Base-by-base conservation (phyloP, 2,113 vertebrate species). In the Theropithecus gelada region DNA sequence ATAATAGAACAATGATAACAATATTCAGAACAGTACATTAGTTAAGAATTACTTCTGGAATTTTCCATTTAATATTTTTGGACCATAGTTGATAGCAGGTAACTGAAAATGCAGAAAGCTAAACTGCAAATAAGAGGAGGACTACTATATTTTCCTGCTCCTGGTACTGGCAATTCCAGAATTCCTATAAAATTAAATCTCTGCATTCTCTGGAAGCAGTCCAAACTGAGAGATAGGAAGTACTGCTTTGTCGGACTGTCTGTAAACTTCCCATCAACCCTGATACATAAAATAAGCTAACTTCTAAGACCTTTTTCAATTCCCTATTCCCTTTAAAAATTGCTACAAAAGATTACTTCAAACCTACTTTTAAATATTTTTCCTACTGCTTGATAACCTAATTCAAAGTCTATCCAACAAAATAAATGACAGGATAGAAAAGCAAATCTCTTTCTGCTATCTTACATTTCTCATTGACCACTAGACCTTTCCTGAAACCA, bases 81-180 rank as follows among this genome's bases (percentile, higher is more conserved):
- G 27, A 50, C 27, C 25, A 40, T 14, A 50, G 30, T 48, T 50
- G 16, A 78, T 9, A 30, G 30, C 16, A 48, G 30, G 6, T 76
- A 76, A 45, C 27, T 43, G 25, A 35, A 50, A 78, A 8, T 32
- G 13, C 17, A 32, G 30, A 78, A 50, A 78, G 45, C 43, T 50
- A 50, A 35, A 30, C 43, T 40, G 27, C 16, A 78, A 50, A 32
- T 50, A 78, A 78, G 45, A 17, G 75, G 16, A 17, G 27, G 27
- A 78, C 30, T 35, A 50, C 45, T 32, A 27, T 35, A 78, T 85
- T 79, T 79, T 79, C 66, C 40, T 66, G 23, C 8, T 32, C 59
- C 38, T 88, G 76, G 72, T 43, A 79, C 48, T 59, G 6, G 38
- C 50, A 96, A 89, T 72, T 95, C 38, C 84, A 89, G 78, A 95